Percentiles rank a stretch among this genome's conserved stretches.
Evolutionary conservation across 2,797 vertebrate species (phyloP).

Genomic region (Microhierax caerulescens): DNA sequence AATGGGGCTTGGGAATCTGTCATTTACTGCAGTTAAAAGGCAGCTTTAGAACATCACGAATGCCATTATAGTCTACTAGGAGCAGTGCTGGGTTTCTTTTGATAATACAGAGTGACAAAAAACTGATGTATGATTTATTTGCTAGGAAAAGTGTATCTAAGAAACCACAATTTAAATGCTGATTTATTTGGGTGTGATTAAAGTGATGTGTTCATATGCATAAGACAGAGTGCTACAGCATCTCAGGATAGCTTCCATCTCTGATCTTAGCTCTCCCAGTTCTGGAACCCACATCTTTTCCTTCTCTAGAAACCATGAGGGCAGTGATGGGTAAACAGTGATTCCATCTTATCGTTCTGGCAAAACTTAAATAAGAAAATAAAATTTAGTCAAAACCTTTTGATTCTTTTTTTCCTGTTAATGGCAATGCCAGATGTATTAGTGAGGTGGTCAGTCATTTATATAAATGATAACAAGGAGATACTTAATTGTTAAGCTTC

Average conservation of each 20-base stretch:
- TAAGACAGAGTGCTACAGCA: neutral
- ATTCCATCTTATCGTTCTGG: neutral
- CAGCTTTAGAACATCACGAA: neutral
- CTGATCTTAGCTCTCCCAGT: neutral
- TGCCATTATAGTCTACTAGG: neutral
- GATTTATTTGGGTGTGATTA: neutral
- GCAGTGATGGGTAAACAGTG: neutral
- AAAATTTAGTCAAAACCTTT: neutral
- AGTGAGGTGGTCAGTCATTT: neutral
- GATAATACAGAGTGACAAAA: neutral
- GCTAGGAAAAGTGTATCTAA: neutral
- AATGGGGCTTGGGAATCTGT: neutral
- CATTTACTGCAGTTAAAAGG: neutral
- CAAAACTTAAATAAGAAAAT: neutral
- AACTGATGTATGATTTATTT: neutral
- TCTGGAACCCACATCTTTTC: neutral
- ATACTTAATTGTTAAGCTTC: neutral
- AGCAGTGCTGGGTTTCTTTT: neutral
- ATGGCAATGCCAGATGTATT: neutral
- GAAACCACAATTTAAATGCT: neutral
- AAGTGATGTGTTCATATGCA: neutral
- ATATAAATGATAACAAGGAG: neutral
- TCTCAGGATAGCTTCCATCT: conserved; percentile 1
- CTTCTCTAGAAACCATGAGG: neutral
- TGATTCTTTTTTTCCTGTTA: neutral